A percentile compares a stretch with the other conserved stretches of the same genome.
Conservation (phyloP, 2,797 vertebrate genomes). For the Helarctos malayanus region DNA sequence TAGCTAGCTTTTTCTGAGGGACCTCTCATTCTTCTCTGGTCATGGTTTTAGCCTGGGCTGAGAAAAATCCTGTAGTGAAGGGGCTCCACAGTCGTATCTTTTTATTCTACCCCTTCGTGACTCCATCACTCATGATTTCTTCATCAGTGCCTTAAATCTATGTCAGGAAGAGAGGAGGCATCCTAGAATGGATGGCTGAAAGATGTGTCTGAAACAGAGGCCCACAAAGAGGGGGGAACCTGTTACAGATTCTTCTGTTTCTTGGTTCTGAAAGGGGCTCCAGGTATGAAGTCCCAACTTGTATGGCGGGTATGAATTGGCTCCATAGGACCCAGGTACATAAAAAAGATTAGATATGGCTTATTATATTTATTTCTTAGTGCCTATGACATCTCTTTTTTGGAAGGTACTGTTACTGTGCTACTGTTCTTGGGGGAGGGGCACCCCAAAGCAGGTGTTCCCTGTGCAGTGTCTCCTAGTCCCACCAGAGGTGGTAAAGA, state of each 20-base stretch:
- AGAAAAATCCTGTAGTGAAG: background rate
- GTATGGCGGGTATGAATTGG: background rate
- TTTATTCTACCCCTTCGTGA: background rate
- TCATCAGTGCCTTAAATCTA: background rate
- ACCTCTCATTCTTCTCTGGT: background rate
- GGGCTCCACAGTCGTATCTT: background rate
- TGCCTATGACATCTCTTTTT: background rate
- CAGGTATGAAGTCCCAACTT: background rate
- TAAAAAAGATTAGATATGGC: background rate
- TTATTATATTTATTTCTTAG: constrained; percentile 23
- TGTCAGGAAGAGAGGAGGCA: background rate
- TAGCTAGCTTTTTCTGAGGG: background rate
- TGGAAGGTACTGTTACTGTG: background rate
- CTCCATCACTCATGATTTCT: background rate
- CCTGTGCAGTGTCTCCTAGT: background rate
- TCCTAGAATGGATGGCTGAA: background rate
- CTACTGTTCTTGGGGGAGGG: background rate
- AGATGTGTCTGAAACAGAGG: background rate
- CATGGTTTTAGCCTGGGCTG: background rate
- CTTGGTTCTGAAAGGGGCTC: background rate
- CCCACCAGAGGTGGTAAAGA: background rate
- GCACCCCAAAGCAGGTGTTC: background rate
- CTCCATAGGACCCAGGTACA: background rate
- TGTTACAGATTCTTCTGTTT: background rate
- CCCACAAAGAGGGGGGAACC: background rate